Percentiles rank a stretch among this genome's conserved stretches.
phyloP scores from a whole-genome alignment of 2,888 invertebrate species.

The Drosophila falleni region DNA sequence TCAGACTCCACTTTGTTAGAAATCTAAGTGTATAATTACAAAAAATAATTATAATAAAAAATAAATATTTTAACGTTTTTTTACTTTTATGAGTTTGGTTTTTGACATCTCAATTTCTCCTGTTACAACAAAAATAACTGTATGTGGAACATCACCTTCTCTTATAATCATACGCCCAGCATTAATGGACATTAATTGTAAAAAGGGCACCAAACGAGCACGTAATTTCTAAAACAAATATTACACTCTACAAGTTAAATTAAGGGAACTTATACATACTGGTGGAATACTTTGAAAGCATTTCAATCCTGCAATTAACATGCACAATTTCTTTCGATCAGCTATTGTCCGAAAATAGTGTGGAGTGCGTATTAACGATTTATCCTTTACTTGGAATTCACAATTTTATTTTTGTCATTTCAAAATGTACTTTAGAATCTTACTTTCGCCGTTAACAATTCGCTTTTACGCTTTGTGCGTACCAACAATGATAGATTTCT shows the following conservation, averaged over 20 bases:
- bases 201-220: slow-evolving; percentile 87
- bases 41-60: background rate
- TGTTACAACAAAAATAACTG: slow-evolving; percentile 88
- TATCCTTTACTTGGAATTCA: slow-evolving; percentile 86
- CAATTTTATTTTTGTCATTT: background rate
- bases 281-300: slow-evolving; percentile 88
- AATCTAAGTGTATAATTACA: background rate
- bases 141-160: slow-evolving; percentile 87
- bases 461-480: slow-evolving; percentile 86
- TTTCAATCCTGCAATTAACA: slow-evolving; percentile 87
- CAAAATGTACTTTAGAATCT: background rate
- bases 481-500: slow-evolving; percentile 87
- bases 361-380: slow-evolving; percentile 87
- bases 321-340: slow-evolving; percentile 87
- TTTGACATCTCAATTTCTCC: slow-evolving; percentile 86
- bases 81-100: background rate
- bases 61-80: background rate
- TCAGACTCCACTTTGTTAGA: slow-evolving; percentile 34
- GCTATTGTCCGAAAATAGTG: slow-evolving; percentile 87
- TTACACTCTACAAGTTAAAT: slow-evolving; percentile 31
- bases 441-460: slow-evolving; percentile 86
- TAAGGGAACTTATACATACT: slow-evolving; percentile 66
- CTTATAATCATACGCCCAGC: slow-evolving; percentile 88
- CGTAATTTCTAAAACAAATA: slow-evolving; percentile 87
- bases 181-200: slow-evolving; percentile 88